These are phyloP conservation scores for Myrmecophaga tridactyla DNA, from an alignment of 2,113 vertebrate species.

Conservation along the genomic window DNA sequence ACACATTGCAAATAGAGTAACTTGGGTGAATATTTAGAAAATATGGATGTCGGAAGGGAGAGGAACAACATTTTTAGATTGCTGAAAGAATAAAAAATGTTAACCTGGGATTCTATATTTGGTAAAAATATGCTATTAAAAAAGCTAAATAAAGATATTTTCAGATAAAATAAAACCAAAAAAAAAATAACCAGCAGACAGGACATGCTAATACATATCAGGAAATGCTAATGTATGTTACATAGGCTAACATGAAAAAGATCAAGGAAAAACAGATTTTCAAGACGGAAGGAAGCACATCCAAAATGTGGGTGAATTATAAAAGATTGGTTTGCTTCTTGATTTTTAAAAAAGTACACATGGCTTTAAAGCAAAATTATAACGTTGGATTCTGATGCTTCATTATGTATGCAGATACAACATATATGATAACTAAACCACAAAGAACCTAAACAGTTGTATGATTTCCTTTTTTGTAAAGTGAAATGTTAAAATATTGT, in stretches of 20 bases:
- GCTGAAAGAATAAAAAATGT: not conserved
- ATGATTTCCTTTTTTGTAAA: not conserved
- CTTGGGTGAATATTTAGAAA: not conserved
- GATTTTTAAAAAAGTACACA: not conserved
- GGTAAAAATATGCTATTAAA: not conserved
- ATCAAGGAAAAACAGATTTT: not conserved
- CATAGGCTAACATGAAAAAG: not conserved
- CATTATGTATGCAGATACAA: not conserved
- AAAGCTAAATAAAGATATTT: not conserved
- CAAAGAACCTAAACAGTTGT: not conserved
- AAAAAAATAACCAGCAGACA: not conserved
- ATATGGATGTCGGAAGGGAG: not conserved
- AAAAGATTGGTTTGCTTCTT: not conserved
- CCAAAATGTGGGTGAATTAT: not conserved
- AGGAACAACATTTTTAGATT: not conserved
- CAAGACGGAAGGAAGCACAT: not conserved
- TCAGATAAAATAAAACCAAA: not conserved
- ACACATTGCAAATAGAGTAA: not conserved
- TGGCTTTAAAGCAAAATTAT: not conserved
- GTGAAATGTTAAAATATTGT: not conserved
- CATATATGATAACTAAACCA: not conserved
- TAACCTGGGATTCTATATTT: not conserved
- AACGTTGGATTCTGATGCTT: not conserved
- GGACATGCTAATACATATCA: too few species aligned
- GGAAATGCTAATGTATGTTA: not conserved